These are phyloP conservation scores for Cephus runcator DNA, from an alignment of 2,888 invertebrate genomes.

Conservation along the genomic window DNA sequence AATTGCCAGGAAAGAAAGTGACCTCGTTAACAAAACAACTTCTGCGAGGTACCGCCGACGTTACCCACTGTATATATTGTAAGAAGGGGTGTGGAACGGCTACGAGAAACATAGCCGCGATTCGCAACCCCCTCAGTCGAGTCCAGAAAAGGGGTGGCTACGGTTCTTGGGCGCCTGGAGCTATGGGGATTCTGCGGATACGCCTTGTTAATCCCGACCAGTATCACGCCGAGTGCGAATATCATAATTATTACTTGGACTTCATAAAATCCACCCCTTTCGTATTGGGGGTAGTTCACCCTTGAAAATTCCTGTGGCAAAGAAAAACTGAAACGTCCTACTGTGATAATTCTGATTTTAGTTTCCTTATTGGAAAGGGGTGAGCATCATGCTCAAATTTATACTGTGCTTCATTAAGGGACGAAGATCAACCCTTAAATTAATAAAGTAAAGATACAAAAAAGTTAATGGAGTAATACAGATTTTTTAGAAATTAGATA, in stretches of 20 bases:
- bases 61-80: slow-evolving; percentile 8
- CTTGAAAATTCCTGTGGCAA: too few relatives aligned
- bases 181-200: slow-evolving; percentile 26
- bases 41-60: slow-evolving; percentile 19
- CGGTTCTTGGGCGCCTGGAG: neutral
- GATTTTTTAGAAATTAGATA: too few relatives aligned
- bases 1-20: slow-evolving; percentile 25
- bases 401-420: too few relatives aligned
- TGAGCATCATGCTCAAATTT: too few relatives aligned
- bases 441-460: too few relatives aligned
- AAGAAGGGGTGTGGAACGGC: slow-evolving; percentile 6
- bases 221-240: slow-evolving; percentile 48
- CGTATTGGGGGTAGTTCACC: too few relatives aligned
- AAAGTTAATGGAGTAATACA: too few relatives aligned
- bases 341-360: too few relatives aligned
- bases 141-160: slow-evolving; percentile 5
- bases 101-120: slow-evolving; percentile 4
- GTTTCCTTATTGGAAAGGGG: too few relatives aligned
- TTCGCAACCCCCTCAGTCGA: slow-evolving; percentile 12
- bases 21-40: slow-evolving; percentile 42
- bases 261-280: slow-evolving; percentile 14
- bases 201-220: slow-evolving; percentile 53
- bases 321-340: too few relatives aligned
- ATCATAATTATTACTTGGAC: slow-evolving; percentile 53
- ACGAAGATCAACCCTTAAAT: too few relatives aligned